Conservation (phyloP, 1,140 invertebrate genomes). For the Aphelinus atriplicis region DNA sequence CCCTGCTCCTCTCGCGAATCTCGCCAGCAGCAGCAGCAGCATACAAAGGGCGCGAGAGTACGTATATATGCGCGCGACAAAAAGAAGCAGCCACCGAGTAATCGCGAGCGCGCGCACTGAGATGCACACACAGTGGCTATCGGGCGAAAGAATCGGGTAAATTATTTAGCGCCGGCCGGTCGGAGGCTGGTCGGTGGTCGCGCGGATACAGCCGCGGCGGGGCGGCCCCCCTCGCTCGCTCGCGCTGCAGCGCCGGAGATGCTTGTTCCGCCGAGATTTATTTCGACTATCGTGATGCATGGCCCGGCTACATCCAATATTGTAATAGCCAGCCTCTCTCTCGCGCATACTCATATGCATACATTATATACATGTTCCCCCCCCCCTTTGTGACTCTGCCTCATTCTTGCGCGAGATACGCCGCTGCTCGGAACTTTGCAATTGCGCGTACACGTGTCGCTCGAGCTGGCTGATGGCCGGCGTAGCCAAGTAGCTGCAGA, state of each 20-base stretch:
- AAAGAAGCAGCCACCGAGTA: no score
- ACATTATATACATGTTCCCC: slow-evolving; percentile 43
- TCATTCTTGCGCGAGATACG: neutral
- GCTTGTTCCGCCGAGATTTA: slow-evolving; percentile 63
- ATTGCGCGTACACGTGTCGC: slow-evolving; percentile 3
- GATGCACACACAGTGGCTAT: neutral
- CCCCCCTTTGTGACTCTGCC: neutral
- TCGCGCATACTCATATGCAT: slow-evolving; percentile 46
- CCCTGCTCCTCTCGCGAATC: no score
- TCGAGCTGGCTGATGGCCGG: no score
- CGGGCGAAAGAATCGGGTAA: slow-evolving; percentile 57
- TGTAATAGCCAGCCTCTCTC: slow-evolving; percentile 56
- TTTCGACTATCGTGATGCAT: slow-evolving; percentile 65
- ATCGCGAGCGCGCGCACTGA: no score
- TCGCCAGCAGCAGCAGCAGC: no score
- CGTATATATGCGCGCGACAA: no score
- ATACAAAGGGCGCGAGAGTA: no score
- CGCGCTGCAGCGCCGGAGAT: slow-evolving; percentile 40
- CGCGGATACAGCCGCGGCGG: neutral
- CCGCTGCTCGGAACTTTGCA: neutral
- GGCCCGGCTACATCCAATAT: slow-evolving; percentile 62
- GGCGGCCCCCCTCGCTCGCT: neutral
- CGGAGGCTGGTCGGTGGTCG: neutral
- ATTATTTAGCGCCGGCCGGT: slow-evolving; percentile 57
- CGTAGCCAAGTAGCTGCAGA: neutral